Conservation (phyloP, 2,797 vertebrate genomes). For the Thripadectes ignobilis region DNA sequence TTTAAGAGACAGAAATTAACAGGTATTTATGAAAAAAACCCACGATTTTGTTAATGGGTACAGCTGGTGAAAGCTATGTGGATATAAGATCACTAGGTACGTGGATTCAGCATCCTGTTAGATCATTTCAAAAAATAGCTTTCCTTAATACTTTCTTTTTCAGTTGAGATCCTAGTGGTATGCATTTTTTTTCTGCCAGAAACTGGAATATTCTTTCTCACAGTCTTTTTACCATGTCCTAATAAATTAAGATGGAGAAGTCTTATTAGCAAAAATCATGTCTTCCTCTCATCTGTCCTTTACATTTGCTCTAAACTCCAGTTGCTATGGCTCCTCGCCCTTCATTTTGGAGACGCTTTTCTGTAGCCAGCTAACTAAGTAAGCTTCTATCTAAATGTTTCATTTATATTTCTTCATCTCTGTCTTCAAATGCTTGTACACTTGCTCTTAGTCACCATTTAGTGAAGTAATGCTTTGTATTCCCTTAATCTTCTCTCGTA, state of each 20-base stretch:
- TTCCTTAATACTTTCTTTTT: neutral
- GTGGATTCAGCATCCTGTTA: neutral
- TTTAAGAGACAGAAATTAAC: neutral
- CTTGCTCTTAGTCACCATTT: slow-evolving; percentile 49
- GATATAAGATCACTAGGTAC: neutral
- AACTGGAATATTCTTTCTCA: neutral
- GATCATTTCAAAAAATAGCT: neutral
- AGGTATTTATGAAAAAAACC: neutral
- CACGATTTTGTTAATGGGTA: neutral
- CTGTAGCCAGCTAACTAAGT: neutral
- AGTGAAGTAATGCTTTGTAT: slow-evolving; percentile 50
- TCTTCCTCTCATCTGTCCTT: slow-evolving; percentile 8
- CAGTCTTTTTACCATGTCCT: neutral
- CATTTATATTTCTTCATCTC: slow-evolving; percentile 28
- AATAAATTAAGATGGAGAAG: neutral
- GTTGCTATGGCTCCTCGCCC: slow-evolving; percentile 34
- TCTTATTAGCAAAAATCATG: neutral
- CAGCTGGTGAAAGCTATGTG: neutral
- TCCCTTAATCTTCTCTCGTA: slow-evolving; percentile 46
- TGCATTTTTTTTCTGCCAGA: neutral
- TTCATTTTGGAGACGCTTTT: slow-evolving; percentile 13
- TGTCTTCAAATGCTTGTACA: slow-evolving; percentile 22
- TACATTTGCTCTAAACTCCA: slow-evolving; percentile 16
- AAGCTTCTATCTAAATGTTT: slow-evolving; percentile 16
- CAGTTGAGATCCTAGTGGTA: neutral